Evolutionary conservation across 2,888 invertebrate species (phyloP).

Genomic region (Diaperis boleti): DNA sequence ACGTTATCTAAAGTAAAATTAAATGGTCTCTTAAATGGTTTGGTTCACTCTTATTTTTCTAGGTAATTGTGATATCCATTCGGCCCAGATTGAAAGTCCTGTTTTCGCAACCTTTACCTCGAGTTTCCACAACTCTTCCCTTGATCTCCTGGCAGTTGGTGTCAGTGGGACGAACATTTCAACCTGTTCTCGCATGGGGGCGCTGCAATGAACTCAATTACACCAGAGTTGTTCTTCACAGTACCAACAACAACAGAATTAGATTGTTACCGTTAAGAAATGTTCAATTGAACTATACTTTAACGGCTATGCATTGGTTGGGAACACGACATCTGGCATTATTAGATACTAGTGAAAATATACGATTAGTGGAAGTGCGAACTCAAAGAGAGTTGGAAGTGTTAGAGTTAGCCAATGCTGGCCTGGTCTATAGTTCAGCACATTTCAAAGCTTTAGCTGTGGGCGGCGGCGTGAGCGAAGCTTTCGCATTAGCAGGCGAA

Average conservation of each 20-base stretch:
- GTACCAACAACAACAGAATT: constrained; percentile 69
- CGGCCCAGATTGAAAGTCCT: constrained; percentile 82
- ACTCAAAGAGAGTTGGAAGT: constrained; percentile 88
- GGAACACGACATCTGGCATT: constrained; percentile 86
- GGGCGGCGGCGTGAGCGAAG: constrained; percentile 91
- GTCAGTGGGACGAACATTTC: constrained; percentile 79
- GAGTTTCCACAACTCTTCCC: constrained; percentile 82
- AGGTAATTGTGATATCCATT: constrained; percentile 83
- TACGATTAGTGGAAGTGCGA: constrained; percentile 91
- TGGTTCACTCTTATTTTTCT: constrained; percentile 45
- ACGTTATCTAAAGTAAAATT: constrained; percentile 88
- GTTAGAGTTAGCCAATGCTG: constrained; percentile 83
- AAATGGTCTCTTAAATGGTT: no score
- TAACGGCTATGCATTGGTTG: constrained; percentile 84
- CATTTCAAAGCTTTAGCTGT: constrained; percentile 93
- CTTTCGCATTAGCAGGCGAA: constrained; percentile 80
- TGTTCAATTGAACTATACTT: constrained; percentile 78
- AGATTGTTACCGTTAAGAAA: constrained; percentile 75
- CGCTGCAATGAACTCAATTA: constrained; percentile 87
- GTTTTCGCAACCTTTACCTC: constrained; percentile 81
- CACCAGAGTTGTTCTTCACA: constrained; percentile 76
- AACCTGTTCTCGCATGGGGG: constrained; percentile 90
- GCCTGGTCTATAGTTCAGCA: constrained; percentile 88
- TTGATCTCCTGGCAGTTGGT: constrained; percentile 94
- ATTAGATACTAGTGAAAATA: constrained; percentile 86